phyloP scores from a whole-genome alignment of 2,113 vertebrate species.

The Morone chrysops region DNA sequence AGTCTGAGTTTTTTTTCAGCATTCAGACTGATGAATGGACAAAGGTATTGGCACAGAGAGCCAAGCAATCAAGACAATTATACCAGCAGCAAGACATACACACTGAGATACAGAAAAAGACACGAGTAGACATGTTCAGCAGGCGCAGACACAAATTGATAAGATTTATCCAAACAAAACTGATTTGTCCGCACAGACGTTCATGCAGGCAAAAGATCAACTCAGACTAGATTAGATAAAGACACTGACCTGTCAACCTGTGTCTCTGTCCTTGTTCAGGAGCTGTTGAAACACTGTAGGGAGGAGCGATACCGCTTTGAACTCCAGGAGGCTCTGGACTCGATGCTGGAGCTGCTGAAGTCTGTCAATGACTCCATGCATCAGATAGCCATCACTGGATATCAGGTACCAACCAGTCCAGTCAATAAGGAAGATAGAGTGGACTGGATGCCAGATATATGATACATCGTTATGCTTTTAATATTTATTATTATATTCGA shows the following conservation, averaged over 20 bases:
- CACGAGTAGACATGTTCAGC: background rate
- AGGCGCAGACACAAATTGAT: background rate
- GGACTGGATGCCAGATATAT: background rate
- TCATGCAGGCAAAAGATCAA: background rate
- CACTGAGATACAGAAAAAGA: conserved; percentile 1
- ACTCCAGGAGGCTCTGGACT: conserved; percentile 92
- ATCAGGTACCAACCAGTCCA: conserved; percentile 84
- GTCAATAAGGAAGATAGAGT: background rate
- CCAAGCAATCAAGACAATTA: conserved; percentile 1
- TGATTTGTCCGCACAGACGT: background rate
- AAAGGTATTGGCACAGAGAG: background rate
- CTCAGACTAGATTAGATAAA: conserved; percentile 25
- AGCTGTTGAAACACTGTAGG: conserved; percentile 92
- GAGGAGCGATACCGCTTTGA: conserved; percentile 86
- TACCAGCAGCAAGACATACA: background rate
- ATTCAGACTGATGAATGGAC: background rate
- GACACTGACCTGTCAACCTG: conserved; percentile 23
- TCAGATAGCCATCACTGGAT: conserved; percentile 96
- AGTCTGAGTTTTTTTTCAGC: background rate
- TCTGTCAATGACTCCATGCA: conserved; percentile 99
- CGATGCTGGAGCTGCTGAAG: conserved; percentile 95
- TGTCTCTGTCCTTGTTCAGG: conserved; percentile 81
- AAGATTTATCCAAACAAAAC: conserved; percentile 20
- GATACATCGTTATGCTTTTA: background rate
- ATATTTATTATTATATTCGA: background rate